These are phyloP conservation scores for Colistium nudipinnis DNA, from an alignment of 2,113 vertebrate genomes.

Conservation along the genomic window DNA sequence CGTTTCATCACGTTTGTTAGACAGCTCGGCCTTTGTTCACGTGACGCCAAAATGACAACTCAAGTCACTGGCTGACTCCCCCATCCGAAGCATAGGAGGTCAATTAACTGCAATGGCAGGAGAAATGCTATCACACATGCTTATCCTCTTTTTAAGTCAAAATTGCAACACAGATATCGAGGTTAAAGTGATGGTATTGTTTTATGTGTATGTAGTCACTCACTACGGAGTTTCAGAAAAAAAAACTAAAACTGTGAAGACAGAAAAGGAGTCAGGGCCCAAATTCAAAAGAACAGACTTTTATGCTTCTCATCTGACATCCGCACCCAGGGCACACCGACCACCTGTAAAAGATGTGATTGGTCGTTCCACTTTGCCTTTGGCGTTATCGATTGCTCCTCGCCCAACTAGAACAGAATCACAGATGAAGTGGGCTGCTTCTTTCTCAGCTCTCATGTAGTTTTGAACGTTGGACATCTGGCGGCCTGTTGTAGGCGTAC, in stretches of 20 bases:
- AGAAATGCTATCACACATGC: neutral
- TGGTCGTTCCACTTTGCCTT: constrained; percentile 45
- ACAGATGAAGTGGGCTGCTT: constrained; percentile 39
- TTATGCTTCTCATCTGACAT: constrained; percentile 2
- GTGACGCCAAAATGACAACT: neutral
- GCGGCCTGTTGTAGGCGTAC: constrained; percentile 17
- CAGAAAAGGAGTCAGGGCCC: neutral
- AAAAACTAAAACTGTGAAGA: neutral
- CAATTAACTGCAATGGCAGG: neutral
- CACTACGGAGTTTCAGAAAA: constrained; percentile 13
- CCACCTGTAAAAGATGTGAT: constrained; percentile 35
- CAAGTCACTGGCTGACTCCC: constrained; percentile 19
- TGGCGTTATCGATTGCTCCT: constrained; percentile 45
- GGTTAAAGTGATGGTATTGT: no score
- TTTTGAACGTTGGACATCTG: constrained; percentile 43
- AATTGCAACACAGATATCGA: neutral
- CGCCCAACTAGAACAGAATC: constrained; percentile 35
- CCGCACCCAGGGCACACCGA: neutral
- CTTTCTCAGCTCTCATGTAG: constrained; percentile 37
- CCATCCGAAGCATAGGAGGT: neutral
- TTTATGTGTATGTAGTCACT: no score
- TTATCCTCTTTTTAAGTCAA: neutral
- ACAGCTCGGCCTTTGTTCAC: constrained; percentile 40
- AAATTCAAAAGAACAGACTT: neutral
- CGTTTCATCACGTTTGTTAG: constrained; percentile 21